Evolutionary conservation across 2,888 invertebrate species (phyloP), one percentile per base, ranked within the genome.

Genomic region (Rhagonycha fulva): DNA sequence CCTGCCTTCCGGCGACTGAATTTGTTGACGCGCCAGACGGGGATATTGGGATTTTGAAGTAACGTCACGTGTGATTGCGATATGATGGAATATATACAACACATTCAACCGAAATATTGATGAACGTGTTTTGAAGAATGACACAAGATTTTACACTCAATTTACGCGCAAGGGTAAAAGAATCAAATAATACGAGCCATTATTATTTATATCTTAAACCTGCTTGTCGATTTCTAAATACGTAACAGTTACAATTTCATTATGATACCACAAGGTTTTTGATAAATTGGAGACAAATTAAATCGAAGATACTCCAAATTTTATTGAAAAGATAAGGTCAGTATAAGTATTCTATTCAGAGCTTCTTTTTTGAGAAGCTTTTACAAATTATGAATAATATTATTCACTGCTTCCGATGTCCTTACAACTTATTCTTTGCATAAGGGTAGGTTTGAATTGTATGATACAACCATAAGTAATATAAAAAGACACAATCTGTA

Each of bases 51-150:
- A 80, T 79, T 80, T 80, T 78, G 80, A 77, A 81, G 79, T 76
- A 79, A 78, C 80, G 80, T 80, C 81, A 82, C 81, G 81, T 81
- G 80, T 80, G 81, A 80, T 80, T 80, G 80, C 78, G 80, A 81
- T 81, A 80, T 81, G 80, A 80, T 79, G 79, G 78, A 78, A 80
- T 77, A 80, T 76, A 79, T 79, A 80, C 80, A 80, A 77, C 78
- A 79, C 79, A 74, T 76, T 76, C 73, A 73, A 26, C 70, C 73
- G 76, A 76, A 76, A 76, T 76, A 76, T 76, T 76, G 73, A 76
- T 72, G 62, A 70, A 68, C 70, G 70, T 70, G 61, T 72, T 66
- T 30, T 67, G 76, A 68, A 68, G 60, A 73, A 61, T 66, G 72
- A 72, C 62, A 62, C 67, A n/a, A 62, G 72, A 68, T 72, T 66